These are phyloP conservation scores for Plotosus lineatus DNA, from an alignment of 2,113 vertebrate genomes.

Conservation along the genomic window DNA sequence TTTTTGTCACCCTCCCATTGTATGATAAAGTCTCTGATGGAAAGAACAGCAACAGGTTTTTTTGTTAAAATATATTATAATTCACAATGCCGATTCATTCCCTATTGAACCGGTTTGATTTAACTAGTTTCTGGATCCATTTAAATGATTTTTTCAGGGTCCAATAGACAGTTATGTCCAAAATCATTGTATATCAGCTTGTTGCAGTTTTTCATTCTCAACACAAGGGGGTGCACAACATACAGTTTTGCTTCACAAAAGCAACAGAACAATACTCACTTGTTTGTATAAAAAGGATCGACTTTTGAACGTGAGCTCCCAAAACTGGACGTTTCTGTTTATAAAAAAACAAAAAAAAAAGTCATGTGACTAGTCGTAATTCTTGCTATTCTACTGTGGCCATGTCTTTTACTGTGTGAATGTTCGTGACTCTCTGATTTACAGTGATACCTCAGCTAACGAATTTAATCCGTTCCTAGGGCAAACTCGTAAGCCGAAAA, in stretches of 20 bases:
- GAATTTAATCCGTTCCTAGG: too few species aligned
- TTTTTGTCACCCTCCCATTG: background rate
- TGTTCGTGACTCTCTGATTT: background rate
- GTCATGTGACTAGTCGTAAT: background rate
- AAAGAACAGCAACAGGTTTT: background rate
- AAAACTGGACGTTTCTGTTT: slow-evolving; percentile 76
- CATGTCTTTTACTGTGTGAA: background rate
- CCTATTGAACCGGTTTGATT: background rate
- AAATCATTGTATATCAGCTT: background rate
- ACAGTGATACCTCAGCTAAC: too few species aligned
- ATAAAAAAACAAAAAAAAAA: slow-evolving; percentile 3
- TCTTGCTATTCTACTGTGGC: background rate
- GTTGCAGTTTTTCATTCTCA: slow-evolving; percentile 9
- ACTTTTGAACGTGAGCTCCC: slow-evolving; percentile 83
- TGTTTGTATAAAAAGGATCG: slow-evolving; percentile 87
- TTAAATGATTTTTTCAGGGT: background rate
- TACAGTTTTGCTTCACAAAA: background rate
- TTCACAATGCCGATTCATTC: background rate
- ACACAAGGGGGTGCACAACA: slow-evolving; percentile 61
- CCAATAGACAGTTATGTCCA: background rate
- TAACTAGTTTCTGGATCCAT: background rate
- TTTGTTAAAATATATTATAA: background rate
- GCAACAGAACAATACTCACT: slow-evolving; percentile 66
- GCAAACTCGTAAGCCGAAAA: too few species aligned
- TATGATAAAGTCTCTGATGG: background rate